Percentiles rank a stretch among this genome's conserved stretches.
Evolutionary conservation across 2,888 invertebrate species (phyloP).

Genomic region (Blastobasis lacticolella): DNA sequence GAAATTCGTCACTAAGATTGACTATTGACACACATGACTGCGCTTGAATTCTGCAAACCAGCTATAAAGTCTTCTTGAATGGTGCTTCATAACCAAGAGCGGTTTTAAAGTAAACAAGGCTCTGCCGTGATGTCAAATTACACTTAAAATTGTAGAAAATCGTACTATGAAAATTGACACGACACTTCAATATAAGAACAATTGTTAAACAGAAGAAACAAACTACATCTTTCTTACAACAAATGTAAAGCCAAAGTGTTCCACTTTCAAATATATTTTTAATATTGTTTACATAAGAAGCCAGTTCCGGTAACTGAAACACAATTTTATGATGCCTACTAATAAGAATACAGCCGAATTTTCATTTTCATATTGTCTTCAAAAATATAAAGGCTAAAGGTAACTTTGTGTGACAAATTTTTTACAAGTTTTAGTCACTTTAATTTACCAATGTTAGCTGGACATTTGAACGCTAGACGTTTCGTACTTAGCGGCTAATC

Average conservation of each 20-base stretch:
- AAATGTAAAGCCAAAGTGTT: background rate
- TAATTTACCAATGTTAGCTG: too few species aligned
- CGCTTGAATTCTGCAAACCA: too few species aligned
- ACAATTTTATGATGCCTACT: too few species aligned
- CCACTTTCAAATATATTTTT: background rate
- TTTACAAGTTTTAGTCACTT: too few species aligned
- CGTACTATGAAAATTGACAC: background rate
- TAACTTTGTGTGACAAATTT: too few species aligned
- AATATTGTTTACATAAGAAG: background rate
- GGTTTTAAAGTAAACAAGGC: slow-evolving; percentile 1
- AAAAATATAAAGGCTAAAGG: too few species aligned
- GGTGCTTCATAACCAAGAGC: slow-evolving; percentile 2
- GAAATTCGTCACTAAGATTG: too few species aligned
- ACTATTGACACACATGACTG: too few species aligned
- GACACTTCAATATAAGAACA: background rate
- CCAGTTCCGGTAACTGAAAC: background rate
- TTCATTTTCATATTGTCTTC: too few species aligned
- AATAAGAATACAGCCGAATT: too few species aligned
- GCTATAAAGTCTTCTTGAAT: background rate
- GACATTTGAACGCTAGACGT: too few species aligned
- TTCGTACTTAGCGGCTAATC: too few species aligned
- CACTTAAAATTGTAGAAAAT: slow-evolving; percentile 2
- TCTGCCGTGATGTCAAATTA: slow-evolving; percentile 2
- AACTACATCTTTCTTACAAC: background rate
- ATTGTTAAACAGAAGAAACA: background rate